Evolutionary conservation across 1,140 invertebrate species (phyloP), one percentile per base, ranked within the genome.

Genomic region (Heliconius himera): DNA sequence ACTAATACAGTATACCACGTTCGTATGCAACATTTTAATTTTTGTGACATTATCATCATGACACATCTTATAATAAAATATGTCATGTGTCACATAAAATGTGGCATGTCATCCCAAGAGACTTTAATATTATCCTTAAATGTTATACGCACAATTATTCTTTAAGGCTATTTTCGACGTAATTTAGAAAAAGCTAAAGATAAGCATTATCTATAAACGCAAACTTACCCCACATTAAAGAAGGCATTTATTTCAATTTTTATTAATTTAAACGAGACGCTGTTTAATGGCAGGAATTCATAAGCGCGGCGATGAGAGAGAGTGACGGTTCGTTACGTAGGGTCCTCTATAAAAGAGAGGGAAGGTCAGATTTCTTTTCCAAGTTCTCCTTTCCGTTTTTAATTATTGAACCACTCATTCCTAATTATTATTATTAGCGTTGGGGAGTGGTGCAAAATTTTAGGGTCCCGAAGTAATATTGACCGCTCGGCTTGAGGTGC

Each of bases 401-500:
- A 95, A 95, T 95, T 95, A 95, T 95, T 92, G 94, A 94, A 95
- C 94, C 94, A 95, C 94, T 95, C 94, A 95, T 95, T 95, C 90
- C 94, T 95, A 95, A 95, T 95, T 95, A 95, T 95, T 95, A 93
- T 95, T 95, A 95, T 95, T 95, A 95, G 93, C 91, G 90, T 85
- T 85, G 86, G 93, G 93, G 93, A 93, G 91, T 92, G 91, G 93
- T 91, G 93, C 33, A 93, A 93, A 93, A 94, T 93, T 46, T 94
- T 92, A 93, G 93, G 91, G 92, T 90, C 91, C 91, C 81, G 85
- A 83, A 86, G 91, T 87, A 91, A 91, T 93, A 93, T 93, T 93
- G 92, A 94, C 92, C 92, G 93, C 85, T 90, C 86, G 88, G 84
- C 87, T 88, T 86, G 87, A 90, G 90, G 90, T 92, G 88, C 86